Base-by-base conservation (phyloP, 2,888 invertebrate species). In the Microchrysa polita region DNA sequence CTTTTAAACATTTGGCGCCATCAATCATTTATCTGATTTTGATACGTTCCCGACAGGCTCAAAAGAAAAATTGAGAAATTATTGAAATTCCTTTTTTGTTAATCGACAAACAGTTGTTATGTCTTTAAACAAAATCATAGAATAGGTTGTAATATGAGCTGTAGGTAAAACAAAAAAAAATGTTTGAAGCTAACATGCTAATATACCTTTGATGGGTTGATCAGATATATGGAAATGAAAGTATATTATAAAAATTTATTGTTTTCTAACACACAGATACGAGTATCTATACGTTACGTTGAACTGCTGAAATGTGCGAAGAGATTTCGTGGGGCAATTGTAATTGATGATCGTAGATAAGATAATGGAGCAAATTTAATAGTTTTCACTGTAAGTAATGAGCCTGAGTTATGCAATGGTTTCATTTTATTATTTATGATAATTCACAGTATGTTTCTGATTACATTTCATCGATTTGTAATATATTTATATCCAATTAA, bases 1-100 rank as follows among this genome's bases (percentile, higher is more conserved):
- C 48, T 44, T 65, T 48, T 44, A 48, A 65, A 40, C 42, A 22
- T 65, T 65, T 42, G 65, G 65, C 65, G 65, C 65, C 65, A 65
- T 65, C 65, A 65, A 65, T 65, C 65, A 65, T 65, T n/a, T 65
- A 40, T 61, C 27, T 27, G 40, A 34, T 34, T 65, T 18, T 48
- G 44, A 65, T 48, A 65, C 48, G 18, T 65, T 65, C 18, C 7
- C 44, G 16, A 18, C 27, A 34, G 27, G 7, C 44, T 44, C 9
- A 59, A 14, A 14, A 23, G 61, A 61, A 27, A 61, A 16, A 61
- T 61, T 61, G 61, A 61, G 42, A 61, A 61, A 61, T 61, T 61
- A 40, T 61, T 61, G 61, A 16, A 61, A 61, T 61, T 61, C 40
- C 18, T 40, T 22, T n/a, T 16, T 40, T 55, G 12, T 48, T 7